These are phyloP conservation scores for Liparis tanakae DNA, from an alignment of 2,797 vertebrate genomes.

Conservation along the genomic window DNA sequence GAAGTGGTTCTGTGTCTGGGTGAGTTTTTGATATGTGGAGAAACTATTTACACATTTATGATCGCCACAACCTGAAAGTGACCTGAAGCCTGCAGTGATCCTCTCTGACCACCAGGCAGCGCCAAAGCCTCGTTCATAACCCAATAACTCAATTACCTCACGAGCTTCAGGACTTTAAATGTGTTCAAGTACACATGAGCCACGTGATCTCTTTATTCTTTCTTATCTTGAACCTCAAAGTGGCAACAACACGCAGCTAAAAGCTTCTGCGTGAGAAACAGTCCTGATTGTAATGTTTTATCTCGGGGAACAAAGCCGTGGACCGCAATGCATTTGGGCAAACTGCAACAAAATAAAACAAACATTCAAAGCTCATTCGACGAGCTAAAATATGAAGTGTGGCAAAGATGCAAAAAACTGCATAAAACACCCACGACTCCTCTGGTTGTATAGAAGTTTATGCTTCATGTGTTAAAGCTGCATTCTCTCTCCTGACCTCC, in stretches of 20 bases:
- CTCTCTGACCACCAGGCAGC: constrained; percentile 9
- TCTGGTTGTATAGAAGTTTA: too few species aligned
- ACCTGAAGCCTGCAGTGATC: background rate
- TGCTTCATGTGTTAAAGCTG: too few species aligned
- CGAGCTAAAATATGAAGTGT: background rate
- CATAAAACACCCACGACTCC: too few species aligned
- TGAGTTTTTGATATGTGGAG: background rate
- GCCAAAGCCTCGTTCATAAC: background rate
- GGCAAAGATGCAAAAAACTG: background rate
- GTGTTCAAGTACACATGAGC: background rate
- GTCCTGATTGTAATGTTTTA: background rate
- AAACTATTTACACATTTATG: background rate
- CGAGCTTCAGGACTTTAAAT: background rate
- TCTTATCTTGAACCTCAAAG: background rate
- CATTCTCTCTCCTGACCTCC: too few species aligned
- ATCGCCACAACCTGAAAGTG: background rate
- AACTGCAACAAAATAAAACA: background rate
- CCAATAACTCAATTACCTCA: background rate
- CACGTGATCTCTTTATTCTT: background rate
- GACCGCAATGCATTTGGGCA: background rate
- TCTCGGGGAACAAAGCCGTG: background rate
- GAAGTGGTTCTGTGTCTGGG: too few species aligned
- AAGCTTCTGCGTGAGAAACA: background rate
- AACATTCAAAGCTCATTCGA: background rate
- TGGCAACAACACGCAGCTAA: background rate